Percentiles rank a stretch among this genome's conserved stretches.
phyloP scores from a whole-genome alignment of 2,888 invertebrate species.

The Zaprionus lineosus region DNA sequence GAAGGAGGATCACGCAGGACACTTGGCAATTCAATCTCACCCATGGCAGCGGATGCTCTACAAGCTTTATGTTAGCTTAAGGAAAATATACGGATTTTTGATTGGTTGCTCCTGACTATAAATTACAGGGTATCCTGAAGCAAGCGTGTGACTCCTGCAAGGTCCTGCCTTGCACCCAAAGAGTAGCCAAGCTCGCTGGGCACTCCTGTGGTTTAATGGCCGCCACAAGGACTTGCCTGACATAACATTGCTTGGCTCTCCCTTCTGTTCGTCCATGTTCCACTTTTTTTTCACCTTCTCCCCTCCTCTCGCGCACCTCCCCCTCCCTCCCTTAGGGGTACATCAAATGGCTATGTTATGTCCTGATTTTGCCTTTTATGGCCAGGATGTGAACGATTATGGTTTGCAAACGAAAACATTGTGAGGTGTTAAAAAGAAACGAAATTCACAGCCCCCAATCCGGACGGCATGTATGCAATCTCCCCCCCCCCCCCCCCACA shows the following conservation, averaged over 20 bases:
- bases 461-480: slow-evolving; percentile 30
- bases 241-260: too few relatives aligned
- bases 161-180: slow-evolving; percentile 4
- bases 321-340: slow-evolving; percentile 24
- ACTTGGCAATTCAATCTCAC: too few relatives aligned
- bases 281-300: too few relatives aligned
- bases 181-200: background rate
- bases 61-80: too few relatives aligned
- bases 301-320: too few relatives aligned
- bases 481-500: slow-evolving; percentile 14
- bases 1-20: too few relatives aligned
- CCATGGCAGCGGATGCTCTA: too few relatives aligned
- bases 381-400: slow-evolving; percentile 61
- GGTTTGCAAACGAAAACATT: slow-evolving; percentile 26
- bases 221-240: background rate
- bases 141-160: background rate
- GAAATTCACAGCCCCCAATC: slow-evolving; percentile 43
- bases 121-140: background rate
- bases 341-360: slow-evolving; percentile 49
- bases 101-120: too few relatives aligned
- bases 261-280: too few relatives aligned
- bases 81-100: too few relatives aligned
- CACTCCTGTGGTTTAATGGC: slow-evolving; percentile 27
- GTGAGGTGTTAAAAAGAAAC: slow-evolving; percentile 39
- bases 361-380: slow-evolving; percentile 63